phyloP scores from a whole-genome alignment of 2,113 vertebrate genomes.

The Pipra filicauda region DNA sequence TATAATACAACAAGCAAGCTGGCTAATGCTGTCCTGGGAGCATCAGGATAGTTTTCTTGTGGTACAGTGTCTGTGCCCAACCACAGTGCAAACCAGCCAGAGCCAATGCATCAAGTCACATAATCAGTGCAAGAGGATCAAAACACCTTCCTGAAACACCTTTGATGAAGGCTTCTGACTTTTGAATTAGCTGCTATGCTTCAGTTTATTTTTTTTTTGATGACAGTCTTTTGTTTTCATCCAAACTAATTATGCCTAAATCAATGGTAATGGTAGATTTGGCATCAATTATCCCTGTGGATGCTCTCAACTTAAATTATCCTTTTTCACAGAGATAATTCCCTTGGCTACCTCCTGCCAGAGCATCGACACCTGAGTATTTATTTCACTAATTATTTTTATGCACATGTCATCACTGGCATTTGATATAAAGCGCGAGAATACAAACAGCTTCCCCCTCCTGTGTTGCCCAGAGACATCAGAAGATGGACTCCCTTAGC shows the following conservation, averaged over 20 bases:
- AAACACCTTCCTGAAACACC: background rate
- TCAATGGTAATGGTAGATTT: slow-evolving; percentile 22
- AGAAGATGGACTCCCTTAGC: background rate
- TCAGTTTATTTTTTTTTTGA: slow-evolving; percentile 36
- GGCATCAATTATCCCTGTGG: slow-evolving; percentile 21
- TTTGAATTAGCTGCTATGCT: background rate
- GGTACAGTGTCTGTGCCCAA: background rate
- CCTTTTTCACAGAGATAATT: background rate
- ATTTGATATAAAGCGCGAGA: background rate
- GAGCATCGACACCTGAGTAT: background rate
- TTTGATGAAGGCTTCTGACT: background rate
- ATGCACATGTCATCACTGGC: background rate
- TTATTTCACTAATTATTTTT: slow-evolving; percentile 22
- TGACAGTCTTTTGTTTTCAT: slow-evolving; percentile 32
- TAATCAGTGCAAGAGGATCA: background rate
- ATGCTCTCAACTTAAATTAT: background rate
- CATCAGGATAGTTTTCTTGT: background rate
- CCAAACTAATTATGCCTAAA: slow-evolving; percentile 29
- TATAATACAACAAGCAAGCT: background rate
- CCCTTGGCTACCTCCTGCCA: background rate
- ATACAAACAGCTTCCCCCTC: background rate
- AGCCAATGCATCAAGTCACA: background rate
- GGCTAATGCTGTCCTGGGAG: background rate
- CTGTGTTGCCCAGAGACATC: background rate
- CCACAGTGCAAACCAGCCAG: background rate